Evolutionary conservation across 2,113 vertebrate species (phyloP), one percentile per base, ranked within the genome.

Genomic region (Microtus montanus): DNA sequence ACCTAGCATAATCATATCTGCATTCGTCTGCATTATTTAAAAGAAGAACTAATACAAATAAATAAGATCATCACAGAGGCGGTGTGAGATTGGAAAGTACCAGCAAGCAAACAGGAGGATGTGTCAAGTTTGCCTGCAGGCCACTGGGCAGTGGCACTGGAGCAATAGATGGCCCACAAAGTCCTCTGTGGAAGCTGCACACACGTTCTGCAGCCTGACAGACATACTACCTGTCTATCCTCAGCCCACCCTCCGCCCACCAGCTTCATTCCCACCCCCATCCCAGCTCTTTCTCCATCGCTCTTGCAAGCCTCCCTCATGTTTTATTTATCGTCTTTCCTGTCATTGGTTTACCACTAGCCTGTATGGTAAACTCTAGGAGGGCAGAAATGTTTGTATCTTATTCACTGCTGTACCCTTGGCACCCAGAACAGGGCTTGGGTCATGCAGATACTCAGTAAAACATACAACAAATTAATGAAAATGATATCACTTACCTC

Each of bases 221-320:
- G 5, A 24, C 11, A 1, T 7, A 28, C 80, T 35, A 0, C 7
- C 11, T 5, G 10, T 8, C 17, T 28, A 2, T 28, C 38, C 63
- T 10, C 68, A 66, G 0, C 66, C 11, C 35, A 11, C 44, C 47
- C 9, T 3, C 73, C n/a, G 10, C 86, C 85, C 11, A 7, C n/a
- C 20, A 7, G 12, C 20, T 3, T 0, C 22, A 0, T 14, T 28
- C 41, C 89, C 15, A 9, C 0, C 9, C 13, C 49, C 61, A 19
- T 4, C 44, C 73, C 41, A 11, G 38, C 14, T 84, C 71, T 54
- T 63, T 33, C 74, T n/a, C 85, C 47, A 41, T 8, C 24, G 9
- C 8, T 52, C 79, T 63, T 35, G 12, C 6, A 54, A 66, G 58
- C 30, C 71, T 85, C 17, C 3, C 10, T 38, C 49, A 15, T 64